A percentile compares a stretch with the other conserved stretches of the same genome.
These are phyloP conservation scores for Athalia cordata DNA, from an alignment of 2,888 invertebrate genomes.

Conservation along the genomic window DNA sequence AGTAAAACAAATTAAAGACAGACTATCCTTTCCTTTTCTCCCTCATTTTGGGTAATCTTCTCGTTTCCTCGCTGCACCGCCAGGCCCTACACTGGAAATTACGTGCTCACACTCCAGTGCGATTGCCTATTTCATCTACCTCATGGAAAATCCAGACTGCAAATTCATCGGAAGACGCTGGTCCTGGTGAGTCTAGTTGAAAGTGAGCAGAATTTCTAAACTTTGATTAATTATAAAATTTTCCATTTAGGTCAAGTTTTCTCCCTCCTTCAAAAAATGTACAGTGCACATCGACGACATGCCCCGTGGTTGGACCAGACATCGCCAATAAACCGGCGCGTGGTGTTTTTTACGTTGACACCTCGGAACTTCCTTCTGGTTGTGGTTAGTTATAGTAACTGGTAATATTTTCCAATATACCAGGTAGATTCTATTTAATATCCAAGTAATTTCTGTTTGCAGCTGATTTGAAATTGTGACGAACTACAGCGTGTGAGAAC, in stretches of 20 bases:
- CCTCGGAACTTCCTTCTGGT: background rate
- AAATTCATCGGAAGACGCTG: constrained; percentile 10
- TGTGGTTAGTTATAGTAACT: background rate
- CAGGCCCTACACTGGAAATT: background rate
- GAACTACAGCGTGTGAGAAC: too few species aligned
- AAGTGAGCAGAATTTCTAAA: background rate
- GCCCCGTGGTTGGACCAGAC: background rate
- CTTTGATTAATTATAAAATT: background rate
- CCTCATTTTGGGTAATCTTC: background rate
- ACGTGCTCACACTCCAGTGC: constrained; percentile 19
- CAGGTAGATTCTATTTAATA: too few species aligned
- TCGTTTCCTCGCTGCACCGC: background rate
- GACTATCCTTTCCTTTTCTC: background rate
- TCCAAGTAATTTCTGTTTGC: too few species aligned
- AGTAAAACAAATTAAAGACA: background rate
- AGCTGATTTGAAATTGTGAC: too few species aligned
- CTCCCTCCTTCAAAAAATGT: background rate
- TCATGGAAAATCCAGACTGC: background rate
- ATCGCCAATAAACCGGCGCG: constrained; percentile 3
- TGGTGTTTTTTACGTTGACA: constrained; percentile 20
- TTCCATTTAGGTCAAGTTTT: background rate
- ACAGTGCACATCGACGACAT: background rate
- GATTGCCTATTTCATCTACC: constrained; percentile 10
- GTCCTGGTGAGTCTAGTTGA: background rate
- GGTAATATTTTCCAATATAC: too few species aligned